Percentiles rank a stretch among this genome's conserved stretches.
Evolutionary conservation across 2,888 invertebrate genomes (phyloP).

Genomic region (Papilio protenor): DNA sequence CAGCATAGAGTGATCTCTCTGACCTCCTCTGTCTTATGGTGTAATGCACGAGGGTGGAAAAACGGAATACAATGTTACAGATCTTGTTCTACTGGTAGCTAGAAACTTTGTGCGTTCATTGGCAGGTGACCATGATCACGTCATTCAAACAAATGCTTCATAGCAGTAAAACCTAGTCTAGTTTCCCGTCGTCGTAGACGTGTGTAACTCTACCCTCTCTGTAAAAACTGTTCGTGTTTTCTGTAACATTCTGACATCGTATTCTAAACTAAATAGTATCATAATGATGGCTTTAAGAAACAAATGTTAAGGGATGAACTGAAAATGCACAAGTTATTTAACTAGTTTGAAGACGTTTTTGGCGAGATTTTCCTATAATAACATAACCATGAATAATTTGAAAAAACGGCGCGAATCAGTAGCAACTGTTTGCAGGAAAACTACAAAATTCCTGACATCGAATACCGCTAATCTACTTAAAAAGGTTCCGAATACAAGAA

Average conservation of each 20-base stretch:
- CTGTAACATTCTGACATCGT: neutral
- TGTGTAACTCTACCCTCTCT: conserved; percentile 62
- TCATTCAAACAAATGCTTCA: conserved; percentile 71
- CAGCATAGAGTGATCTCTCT: conserved; percentile 57
- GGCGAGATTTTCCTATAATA: neutral
- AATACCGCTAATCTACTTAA: conserved; percentile 73
- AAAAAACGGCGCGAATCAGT: conserved; percentile 74
- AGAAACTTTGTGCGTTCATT: conserved; percentile 63
- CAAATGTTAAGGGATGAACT: conserved; percentile 3
- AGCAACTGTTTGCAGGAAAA: conserved; percentile 74
- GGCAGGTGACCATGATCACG: conserved; percentile 72
- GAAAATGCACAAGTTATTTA: neutral
- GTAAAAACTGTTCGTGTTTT: conserved; percentile 39
- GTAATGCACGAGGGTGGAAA: conserved; percentile 41
- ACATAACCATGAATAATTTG: conserved; percentile 60
- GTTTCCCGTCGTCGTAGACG: conserved; percentile 62
- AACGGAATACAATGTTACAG: conserved; percentile 45
- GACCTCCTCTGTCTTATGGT: conserved; percentile 46
- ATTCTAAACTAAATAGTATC: neutral
- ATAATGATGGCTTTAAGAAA: neutral
- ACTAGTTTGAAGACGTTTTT: neutral
- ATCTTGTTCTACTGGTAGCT: conserved; percentile 59
- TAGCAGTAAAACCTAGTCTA: conserved; percentile 69
- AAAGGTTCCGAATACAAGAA: conserved; percentile 69
- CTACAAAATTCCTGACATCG: conserved; percentile 73